These are phyloP conservation scores for Dreissena polymorpha DNA, from an alignment of 1,140 invertebrate species.

Conservation along the genomic window DNA sequence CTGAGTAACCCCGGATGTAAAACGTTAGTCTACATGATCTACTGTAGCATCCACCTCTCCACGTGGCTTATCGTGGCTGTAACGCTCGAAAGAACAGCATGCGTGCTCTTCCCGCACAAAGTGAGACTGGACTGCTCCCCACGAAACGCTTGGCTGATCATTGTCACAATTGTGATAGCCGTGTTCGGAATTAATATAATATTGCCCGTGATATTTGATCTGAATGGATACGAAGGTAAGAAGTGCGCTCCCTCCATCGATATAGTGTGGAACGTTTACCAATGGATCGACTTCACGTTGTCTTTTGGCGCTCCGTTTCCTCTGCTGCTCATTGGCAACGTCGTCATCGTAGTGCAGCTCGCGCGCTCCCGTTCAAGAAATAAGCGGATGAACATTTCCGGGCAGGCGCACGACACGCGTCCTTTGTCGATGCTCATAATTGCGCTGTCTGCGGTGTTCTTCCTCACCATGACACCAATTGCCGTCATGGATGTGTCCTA, in stretches of 20 bases:
- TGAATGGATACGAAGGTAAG: background rate
- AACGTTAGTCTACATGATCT: conserved; percentile 53
- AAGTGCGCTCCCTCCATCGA: conserved; percentile 9
- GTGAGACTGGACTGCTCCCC: conserved; percentile 46
- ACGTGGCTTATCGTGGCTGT: conserved; percentile 66
- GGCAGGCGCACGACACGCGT: too few species aligned
- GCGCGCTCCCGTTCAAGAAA: background rate
- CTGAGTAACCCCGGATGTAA: conserved; percentile 55
- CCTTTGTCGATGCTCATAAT: conserved; percentile 27
- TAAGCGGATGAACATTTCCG: background rate
- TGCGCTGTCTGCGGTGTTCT: conserved; percentile 28
- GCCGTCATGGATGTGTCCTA: conserved; percentile 9
- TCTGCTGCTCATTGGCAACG: conserved; percentile 23
- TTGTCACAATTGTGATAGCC: conserved; percentile 11
- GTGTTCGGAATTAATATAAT: conserved; percentile 12
- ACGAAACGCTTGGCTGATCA: background rate
- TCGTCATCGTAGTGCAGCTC: conserved; percentile 31
- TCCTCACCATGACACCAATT: conserved; percentile 29
- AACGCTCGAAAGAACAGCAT: conserved; percentile 61
- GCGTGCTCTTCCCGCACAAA: conserved; percentile 62
- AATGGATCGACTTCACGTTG: conserved; percentile 44
- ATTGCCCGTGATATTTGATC: conserved; percentile 14
- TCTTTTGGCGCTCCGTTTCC: conserved; percentile 15
- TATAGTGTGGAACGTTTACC: background rate
- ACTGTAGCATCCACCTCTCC: conserved; percentile 55